Conservation (phyloP, 2,888 invertebrate genomes). For the Xestoiulus laeticollis region DNA sequence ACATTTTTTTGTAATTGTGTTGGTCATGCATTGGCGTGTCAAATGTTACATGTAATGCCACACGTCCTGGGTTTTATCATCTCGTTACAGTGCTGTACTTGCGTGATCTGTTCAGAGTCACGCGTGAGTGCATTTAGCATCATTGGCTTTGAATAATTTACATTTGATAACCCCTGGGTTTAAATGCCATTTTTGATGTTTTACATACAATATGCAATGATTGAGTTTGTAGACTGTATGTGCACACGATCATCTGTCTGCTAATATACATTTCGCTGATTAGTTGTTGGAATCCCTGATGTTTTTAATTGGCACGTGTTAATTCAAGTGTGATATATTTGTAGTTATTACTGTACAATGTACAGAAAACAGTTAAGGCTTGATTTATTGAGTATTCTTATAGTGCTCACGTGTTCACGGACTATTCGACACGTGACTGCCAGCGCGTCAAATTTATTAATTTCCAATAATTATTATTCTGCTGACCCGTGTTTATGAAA, state of each 20-base stretch:
- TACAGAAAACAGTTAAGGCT: not conserved
- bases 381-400: not conserved
- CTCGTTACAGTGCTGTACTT: not conserved
- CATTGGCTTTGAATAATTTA: not conserved
- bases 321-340: no score
- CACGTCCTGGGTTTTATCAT: slow-evolving; percentile 26
- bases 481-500: not conserved
- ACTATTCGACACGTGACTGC: not conserved
- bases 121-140: not conserved
- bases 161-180: not conserved
- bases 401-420: not conserved
- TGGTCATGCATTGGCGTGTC: not conserved
- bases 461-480: not conserved
- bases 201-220: not conserved
- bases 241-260: no score
- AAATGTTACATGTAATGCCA: not conserved
- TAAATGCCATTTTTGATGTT: not conserved
- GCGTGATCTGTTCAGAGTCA: slow-evolving; percentile 1
- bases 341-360: no score
- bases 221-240: no score
- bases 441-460: not conserved
- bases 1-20: not conserved
- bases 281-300: not conserved
- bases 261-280: not conserved
- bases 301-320: not conserved